Evolutionary conservation across 37 sponge, comb jelly and placozoan species (phyloP).

Genomic region (Axinella damicornis): DNA sequence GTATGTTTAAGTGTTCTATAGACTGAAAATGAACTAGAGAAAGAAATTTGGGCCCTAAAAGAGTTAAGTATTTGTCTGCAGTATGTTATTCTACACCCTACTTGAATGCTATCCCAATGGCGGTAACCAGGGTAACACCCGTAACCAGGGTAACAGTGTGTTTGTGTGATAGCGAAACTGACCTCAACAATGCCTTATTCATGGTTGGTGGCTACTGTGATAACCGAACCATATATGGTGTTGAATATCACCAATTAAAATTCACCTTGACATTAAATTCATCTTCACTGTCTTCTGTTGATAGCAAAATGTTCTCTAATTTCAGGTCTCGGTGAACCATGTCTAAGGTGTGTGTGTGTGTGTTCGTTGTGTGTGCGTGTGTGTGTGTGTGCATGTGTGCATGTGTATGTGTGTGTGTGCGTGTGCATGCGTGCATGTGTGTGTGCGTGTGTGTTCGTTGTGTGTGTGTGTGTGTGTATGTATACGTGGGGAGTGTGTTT

Average conservation of each 20-base stretch:
- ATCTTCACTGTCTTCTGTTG: conserved; percentile 33
- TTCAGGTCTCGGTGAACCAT: conserved; percentile 80
- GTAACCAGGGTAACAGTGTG: too few relatives aligned
- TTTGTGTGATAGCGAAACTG: too few relatives aligned
- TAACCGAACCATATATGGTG: too few relatives aligned
- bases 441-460: neutral
- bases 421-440: conserved; percentile 20
- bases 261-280: conserved; percentile 48
- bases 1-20: too few relatives aligned
- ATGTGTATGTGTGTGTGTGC: conserved; percentile 43
- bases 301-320: conserved; percentile 68
- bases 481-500: too few relatives aligned
- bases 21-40: too few relatives aligned
- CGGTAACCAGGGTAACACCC: too few relatives aligned
- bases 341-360: conserved; percentile 34
- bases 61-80: too few relatives aligned
- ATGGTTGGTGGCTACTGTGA: neutral
- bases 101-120: too few relatives aligned
- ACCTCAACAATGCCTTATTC: neutral
- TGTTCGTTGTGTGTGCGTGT: conserved; percentile 25
- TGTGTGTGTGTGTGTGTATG: neutral
- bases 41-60: too few relatives aligned
- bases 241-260: too few relatives aligned
- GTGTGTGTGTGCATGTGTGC: conserved; percentile 48
- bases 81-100: too few relatives aligned